Evolutionary conservation across 2,797 vertebrate genomes (phyloP).

Genomic region (Tenualosa ilisha): DNA sequence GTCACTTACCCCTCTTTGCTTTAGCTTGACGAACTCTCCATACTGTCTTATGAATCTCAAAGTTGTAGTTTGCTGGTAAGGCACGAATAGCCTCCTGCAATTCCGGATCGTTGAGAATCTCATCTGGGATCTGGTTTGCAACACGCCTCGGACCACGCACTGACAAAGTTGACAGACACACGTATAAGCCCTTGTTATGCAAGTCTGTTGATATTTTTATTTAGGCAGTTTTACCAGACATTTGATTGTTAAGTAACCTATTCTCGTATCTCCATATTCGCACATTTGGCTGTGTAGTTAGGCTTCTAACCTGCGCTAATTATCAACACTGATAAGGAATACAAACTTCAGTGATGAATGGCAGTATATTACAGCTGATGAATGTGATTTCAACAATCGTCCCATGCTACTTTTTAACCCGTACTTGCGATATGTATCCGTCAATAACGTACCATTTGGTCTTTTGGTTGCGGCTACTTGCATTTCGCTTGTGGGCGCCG

Average conservation of each 20-base stretch:
- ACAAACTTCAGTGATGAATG: neutral
- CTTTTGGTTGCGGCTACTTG: conserved; percentile 65
- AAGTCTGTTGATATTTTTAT: neutral
- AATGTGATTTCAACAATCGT: neutral
- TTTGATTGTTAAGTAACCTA: neutral
- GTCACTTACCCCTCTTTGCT: conserved; percentile 84
- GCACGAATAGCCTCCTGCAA: conserved; percentile 78
- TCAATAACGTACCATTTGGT: conserved; percentile 63
- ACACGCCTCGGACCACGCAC: conserved; percentile 72
- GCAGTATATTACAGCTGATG: neutral
- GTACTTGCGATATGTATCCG: neutral
- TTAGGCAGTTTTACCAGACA: neutral
- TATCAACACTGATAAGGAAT: neutral
- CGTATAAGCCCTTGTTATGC: neutral
- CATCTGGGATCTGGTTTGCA: conserved; percentile 89
- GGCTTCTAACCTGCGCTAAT: neutral
- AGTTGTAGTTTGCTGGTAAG: conserved; percentile 94
- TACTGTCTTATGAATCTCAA: conserved; percentile 95
- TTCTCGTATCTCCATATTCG: neutral
- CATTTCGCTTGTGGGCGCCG: conserved; percentile 63
- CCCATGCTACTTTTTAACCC: neutral
- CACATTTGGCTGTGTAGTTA: neutral
- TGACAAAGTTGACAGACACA: conserved; percentile 48
- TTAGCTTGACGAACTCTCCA: conserved; percentile 89
- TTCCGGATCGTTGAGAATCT: conserved; percentile 82